Evolutionary conservation across 2,888 invertebrate genomes (phyloP), one percentile per base, ranked within the genome.

Genomic region (Drosophila niveifrons): DNA sequence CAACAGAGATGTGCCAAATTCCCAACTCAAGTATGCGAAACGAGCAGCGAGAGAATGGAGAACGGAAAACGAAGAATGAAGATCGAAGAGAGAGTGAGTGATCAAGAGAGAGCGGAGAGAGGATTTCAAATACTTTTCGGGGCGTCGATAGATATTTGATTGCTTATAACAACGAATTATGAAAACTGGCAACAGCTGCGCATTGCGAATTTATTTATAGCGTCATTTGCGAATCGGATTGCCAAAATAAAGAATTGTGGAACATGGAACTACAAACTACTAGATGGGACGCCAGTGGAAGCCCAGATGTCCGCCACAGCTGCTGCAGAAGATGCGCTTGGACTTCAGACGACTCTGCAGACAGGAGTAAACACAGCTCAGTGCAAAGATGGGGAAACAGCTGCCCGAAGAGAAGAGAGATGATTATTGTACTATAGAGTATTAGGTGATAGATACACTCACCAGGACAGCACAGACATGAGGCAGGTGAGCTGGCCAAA

Each of bases 281-380:
- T 83, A 90, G 50, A 79, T 79, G 58, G 90, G 90, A 36, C 91
- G 89, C 78, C 84, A 82, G 72, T 89, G 91, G 80, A 88, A 91
- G 53, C 92, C 90, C 86, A 92, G 75, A 58, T 92, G 91, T 3
- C 91, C 92, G 31, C 91, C 92, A 69, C 92, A 92, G 62, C 88
- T 90, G 71, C 88, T 89, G 85, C 92, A 92, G 67, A 91, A 92
- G 71, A 90, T 66, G 13, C 92, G 87, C 56, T 90, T 91, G 64
- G 87, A 89, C 72, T 89, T 90, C 13, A 90, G 75, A 3, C 90
- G 90, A 53, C 89, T 89, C 78, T 91, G 91, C 18, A 91, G 82
- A 43, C 91, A 91, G 34, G 86, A 69, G 67, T 90, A 92, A 9
- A 91, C 82, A 47, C 88, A 90, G 43, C 89, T 89, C 66, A 91